Conservation (phyloP, 2,888 invertebrate species). For the Orthonychiurus folsomi region DNA sequence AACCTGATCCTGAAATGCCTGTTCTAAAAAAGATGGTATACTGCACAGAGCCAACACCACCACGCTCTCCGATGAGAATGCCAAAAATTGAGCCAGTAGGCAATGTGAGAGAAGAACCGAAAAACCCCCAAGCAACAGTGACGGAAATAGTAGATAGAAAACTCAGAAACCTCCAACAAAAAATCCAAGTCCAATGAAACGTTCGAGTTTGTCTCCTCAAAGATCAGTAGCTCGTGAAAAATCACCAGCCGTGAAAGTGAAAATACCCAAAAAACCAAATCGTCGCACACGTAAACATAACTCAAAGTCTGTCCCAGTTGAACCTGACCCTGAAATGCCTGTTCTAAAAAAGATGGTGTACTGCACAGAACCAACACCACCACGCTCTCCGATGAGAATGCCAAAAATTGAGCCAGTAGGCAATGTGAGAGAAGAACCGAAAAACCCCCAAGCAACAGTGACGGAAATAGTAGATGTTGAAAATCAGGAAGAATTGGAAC, state of each 20-base stretch:
- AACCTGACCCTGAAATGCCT: conserved; percentile 30
- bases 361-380: background rate
- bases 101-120: background rate
- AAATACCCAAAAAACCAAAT: too few species aligned
- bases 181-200: background rate
- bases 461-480: too few species aligned
- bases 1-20: conserved; percentile 30
- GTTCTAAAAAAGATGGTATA: conserved; percentile 13
- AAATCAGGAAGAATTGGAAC: too few species aligned
- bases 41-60: background rate
- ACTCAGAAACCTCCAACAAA: too few species aligned
- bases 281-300: too few species aligned
- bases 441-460: background rate
- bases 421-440: background rate
- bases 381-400: background rate
- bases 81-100: background rate
- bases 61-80: background rate
- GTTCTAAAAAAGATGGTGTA: conserved; percentile 13
- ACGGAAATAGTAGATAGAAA: too few species aligned
- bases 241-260: background rate
- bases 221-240: too few species aligned
- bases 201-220: too few species aligned
- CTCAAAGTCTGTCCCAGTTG: too few species aligned
- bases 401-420: background rate
- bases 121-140: background rate